These are phyloP conservation scores for Polydesmus complanatus DNA, from an alignment of 2,888 invertebrate genomes.

Conservation along the genomic window DNA sequence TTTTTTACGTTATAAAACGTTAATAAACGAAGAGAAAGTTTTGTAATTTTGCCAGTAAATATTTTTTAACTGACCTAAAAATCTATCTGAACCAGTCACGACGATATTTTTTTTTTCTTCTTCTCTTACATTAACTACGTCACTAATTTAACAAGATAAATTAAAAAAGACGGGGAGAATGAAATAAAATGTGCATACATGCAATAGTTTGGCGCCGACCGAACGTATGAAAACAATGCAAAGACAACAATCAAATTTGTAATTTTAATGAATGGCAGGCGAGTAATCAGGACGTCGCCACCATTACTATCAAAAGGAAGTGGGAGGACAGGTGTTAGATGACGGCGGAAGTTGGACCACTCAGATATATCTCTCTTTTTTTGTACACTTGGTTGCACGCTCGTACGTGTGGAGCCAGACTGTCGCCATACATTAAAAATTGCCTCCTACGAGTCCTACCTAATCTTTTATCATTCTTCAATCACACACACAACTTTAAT, in stretches of 20 bases:
- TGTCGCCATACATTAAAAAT: not conserved
- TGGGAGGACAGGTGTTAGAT: not conserved
- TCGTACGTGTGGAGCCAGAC: not conserved
- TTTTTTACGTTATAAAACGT: too few species aligned
- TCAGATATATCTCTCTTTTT: too few species aligned
- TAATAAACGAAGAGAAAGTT: too few species aligned
- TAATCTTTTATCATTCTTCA: too few species aligned
- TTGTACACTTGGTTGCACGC: too few species aligned
- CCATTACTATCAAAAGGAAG: not conserved
- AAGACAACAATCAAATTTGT: not conserved
- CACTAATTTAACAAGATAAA: not conserved
- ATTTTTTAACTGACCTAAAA: not conserved
- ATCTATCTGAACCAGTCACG: not conserved
- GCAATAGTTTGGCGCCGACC: not conserved
- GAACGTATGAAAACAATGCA: not conserved
- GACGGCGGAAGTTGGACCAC: not conserved
- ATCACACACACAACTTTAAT: not conserved
- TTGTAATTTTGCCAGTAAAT: too few species aligned
- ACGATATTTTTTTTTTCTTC: not conserved
- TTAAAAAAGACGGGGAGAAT: not conserved
- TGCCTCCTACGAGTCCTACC: not conserved
- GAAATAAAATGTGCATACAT: not conserved
- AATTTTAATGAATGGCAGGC: not conserved
- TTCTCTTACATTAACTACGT: not conserved
- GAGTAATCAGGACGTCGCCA: not conserved